Percentiles rank a stretch among this genome's conserved stretches.
Evolutionary conservation across 2,888 invertebrate genomes (phyloP).

Genomic region (Trissonchulus sp.): DNA sequence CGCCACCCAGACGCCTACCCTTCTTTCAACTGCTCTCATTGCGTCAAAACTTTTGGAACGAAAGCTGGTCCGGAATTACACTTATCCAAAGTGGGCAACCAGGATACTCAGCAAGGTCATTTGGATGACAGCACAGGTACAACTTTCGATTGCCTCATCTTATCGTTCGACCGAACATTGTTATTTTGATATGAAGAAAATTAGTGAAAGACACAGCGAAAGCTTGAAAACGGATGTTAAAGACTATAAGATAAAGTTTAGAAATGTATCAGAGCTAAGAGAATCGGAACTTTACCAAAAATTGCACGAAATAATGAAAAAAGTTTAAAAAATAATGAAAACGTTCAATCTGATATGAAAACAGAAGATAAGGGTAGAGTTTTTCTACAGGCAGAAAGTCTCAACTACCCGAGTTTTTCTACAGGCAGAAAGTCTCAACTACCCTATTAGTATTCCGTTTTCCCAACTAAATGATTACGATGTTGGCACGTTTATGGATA

Average conservation of each 20-base stretch:
- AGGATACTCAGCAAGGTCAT: no score
- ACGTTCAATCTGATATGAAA: neutral
- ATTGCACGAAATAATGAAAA: conserved; percentile 4
- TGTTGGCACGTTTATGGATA: neutral
- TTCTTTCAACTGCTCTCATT: no score
- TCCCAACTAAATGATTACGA: neutral
- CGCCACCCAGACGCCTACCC: no score
- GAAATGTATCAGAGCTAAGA: neutral
- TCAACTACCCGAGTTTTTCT: conserved; percentile 6
- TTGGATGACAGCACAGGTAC: no score
- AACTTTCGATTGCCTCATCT: no score
- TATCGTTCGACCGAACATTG: no score
- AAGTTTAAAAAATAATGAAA: neutral
- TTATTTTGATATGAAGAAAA: no score
- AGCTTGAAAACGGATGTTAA: no score
- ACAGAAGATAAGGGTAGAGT: neutral
- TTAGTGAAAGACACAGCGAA: no score
- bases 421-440: neutral
- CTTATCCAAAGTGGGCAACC: no score
- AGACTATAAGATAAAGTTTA: conserved; percentile 3
- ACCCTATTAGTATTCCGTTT: conserved; percentile 19
- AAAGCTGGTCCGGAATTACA: no score
- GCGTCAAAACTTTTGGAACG: no score
- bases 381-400: neutral
- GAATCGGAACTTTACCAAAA: neutral